These are phyloP conservation scores for Orussus abietinus DNA, from an alignment of 1,140 invertebrate species.

Conservation along the genomic window DNA sequence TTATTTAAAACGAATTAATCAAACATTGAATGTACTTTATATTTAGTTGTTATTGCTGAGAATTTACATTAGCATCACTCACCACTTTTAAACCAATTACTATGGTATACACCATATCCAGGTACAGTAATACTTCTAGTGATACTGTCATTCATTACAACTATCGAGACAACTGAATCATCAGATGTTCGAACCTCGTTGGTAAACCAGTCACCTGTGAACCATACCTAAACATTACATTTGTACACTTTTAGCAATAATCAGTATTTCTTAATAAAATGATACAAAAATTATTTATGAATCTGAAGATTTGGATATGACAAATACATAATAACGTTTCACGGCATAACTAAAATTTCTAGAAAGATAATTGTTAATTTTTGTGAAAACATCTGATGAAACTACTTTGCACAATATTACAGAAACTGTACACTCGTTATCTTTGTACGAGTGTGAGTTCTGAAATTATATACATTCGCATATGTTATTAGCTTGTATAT, in stretches of 20 bases:
- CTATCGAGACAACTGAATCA: constrained; percentile 22
- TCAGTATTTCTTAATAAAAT: no score
- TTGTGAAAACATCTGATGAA: no score
- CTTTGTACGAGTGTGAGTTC: no score
- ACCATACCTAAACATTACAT: background rate
- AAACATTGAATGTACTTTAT: constrained; percentile 6
- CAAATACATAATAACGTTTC: no score
- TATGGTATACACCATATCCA: constrained; percentile 22
- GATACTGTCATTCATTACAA: constrained; percentile 21
- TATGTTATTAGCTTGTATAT: no score
- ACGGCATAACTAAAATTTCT: no score
- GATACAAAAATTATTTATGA: no score
- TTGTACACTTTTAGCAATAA: background rate
- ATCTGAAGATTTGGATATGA: no score
- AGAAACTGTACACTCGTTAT: no score
- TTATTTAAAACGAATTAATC: constrained; percentile 6
- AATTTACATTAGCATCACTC: constrained; percentile 9
- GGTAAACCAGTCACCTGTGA: constrained; percentile 26
- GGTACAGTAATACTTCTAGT: constrained; percentile 19
- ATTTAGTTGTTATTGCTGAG: constrained; percentile 8
- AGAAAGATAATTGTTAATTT: no score
- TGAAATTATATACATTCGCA: no score
- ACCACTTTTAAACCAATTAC: constrained; percentile 23
- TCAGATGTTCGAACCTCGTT: constrained; percentile 20
- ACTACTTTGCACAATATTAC: no score